Evolutionary conservation across 2,888 invertebrate species (phyloP), one percentile per base, ranked within the genome.

Genomic region (Myopa tessellatipennis): DNA sequence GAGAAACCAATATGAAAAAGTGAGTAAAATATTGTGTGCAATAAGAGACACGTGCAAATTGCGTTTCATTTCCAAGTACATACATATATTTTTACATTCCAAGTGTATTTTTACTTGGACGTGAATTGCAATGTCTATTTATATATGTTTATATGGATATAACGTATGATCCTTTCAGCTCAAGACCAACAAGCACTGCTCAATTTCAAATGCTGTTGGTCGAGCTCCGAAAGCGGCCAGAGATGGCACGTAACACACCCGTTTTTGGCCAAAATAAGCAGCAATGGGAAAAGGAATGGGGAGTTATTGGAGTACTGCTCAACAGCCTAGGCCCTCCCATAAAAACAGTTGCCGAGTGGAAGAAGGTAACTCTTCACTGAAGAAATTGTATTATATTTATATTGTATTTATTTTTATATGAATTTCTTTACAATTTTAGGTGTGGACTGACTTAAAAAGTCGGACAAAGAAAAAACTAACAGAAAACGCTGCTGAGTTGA

Each of bases 101-200:
- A 26, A 26, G 26, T 26, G 26, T 26, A 26, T 1, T 26, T 26
- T 26, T 26, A 26, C 26, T 26, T 26, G 26, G 26, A 26, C 26
- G 26, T 26, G 26, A 26, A 26, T 26, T 26, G 26, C 26, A 26
- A 26, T 26, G 26, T 26, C 26, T 26, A 26, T 85, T 82, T 85
- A 65, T 79, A 79, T 82, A 84, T 82, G 83, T 92, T 91, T 91
- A 90, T 86, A 90, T 88, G 92, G 90, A 91, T 92, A 14, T 16
- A 26, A 26, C 26, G 26, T 26, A 26, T 26, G 26, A 26, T 26
- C 26, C 2, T 26, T 26, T 26, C 26, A 55, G 55, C 16, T 10
- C 55, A 55, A 55, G 16, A 55, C 12, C 16, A 14, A 55, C 55
- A 55, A 55, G 12, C 12, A 55, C 55, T 55, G 16, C 10, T 16